Conservation (phyloP, 2,888 invertebrate species). For the Catocala fraxini region DNA sequence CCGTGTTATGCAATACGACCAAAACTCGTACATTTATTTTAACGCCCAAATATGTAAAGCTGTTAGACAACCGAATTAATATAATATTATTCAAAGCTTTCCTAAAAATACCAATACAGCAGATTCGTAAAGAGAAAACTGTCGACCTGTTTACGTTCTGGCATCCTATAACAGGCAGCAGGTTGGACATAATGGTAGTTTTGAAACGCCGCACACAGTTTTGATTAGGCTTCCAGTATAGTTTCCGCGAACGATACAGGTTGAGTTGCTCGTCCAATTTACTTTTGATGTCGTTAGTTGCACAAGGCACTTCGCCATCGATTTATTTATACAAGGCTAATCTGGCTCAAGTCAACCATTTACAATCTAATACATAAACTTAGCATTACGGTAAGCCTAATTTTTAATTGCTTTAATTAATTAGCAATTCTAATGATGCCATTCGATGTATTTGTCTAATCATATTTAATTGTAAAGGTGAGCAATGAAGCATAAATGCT, state of each 20-base stretch:
- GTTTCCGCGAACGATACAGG: conserved; percentile 33
- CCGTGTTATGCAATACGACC: conserved; percentile 23
- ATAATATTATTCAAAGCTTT: conserved; percentile 6
- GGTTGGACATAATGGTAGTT: conserved; percentile 30
- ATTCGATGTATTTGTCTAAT: conserved; percentile 5
- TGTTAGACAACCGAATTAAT: conserved; percentile 15
- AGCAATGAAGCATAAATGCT: conserved; percentile 36
- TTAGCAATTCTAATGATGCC: conserved; percentile 26
- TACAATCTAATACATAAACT: conserved; percentile 22
- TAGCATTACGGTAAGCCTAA: conserved; percentile 17
- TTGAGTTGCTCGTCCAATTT: conserved; percentile 38
- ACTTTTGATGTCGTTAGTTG: conserved; percentile 43
- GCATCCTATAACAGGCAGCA: background rate
- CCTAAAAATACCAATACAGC: background rate
- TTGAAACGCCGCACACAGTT: conserved; percentile 26
- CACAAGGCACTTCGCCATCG: conserved; percentile 23
- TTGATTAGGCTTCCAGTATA: conserved; percentile 34
- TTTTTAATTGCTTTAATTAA: conserved; percentile 17
- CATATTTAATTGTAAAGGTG: conserved; percentile 24
- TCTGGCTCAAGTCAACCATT: conserved; percentile 19
- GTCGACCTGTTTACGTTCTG: background rate
- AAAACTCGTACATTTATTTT: conserved; percentile 15
- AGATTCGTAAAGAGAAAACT: background rate
- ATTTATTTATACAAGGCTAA: conserved; percentile 27
- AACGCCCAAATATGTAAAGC: conserved; percentile 23